Evolutionary conservation across 2,888 invertebrate species (phyloP).

Genomic region (Augochlorella aurata): DNA sequence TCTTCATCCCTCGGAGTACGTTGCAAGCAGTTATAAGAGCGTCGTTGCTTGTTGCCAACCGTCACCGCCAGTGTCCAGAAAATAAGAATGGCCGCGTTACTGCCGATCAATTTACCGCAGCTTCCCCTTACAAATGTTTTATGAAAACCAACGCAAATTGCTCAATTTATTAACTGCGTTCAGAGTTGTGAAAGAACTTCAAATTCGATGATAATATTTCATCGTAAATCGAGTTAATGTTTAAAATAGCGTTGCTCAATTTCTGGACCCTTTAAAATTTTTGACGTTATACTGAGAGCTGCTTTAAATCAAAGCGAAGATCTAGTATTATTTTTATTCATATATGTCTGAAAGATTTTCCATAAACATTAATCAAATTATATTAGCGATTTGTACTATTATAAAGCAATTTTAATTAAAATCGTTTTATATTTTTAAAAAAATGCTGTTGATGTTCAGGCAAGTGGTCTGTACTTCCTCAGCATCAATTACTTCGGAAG

Average conservation of each 20-base stretch:
- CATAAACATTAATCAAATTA: too few species aligned
- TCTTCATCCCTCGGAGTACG: slow-evolving; percentile 42
- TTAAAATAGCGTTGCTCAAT: not conserved
- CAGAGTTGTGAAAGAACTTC: not conserved
- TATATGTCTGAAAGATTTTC: too few species aligned
- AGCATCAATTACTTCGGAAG: not conserved
- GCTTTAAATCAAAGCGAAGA: too few species aligned
- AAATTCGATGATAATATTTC: not conserved
- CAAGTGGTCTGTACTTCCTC: slow-evolving; percentile 5
- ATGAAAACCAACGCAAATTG: not conserved
- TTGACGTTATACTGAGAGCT: too few species aligned
- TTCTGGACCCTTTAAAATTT: not conserved
- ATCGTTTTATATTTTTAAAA: not conserved
- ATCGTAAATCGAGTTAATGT: not conserved
- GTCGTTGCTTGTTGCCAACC: slow-evolving; percentile 52
- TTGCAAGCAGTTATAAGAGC: slow-evolving; percentile 29
- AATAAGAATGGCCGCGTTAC: slow-evolving; percentile 50
- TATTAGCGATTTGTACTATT: too few species aligned
- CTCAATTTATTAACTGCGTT: not conserved
- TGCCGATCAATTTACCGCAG: slow-evolving; percentile 10
- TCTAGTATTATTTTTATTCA: too few species aligned
- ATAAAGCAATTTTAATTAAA: too few species aligned
- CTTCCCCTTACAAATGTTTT: not conserved
- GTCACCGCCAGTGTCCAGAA: slow-evolving; percentile 21
- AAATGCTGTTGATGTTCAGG: not conserved